Evolutionary conservation across 2,888 invertebrate genomes (phyloP).

Genomic region (Archips crataeganus): DNA sequence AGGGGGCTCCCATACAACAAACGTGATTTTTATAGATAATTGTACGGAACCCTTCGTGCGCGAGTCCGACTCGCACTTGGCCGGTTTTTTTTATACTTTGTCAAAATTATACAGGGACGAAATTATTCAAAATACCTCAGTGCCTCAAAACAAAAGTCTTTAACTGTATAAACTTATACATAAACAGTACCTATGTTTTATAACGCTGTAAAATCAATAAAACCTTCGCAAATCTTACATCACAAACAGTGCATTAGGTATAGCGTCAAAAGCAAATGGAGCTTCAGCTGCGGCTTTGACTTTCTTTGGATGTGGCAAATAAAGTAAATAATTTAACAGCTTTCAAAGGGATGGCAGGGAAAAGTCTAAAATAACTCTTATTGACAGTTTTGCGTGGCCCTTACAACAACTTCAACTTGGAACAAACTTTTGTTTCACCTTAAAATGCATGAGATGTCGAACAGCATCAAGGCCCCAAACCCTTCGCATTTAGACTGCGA

Average conservation of each 20-base stretch:
- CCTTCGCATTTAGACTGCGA: background rate
- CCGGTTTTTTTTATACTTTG: too few species aligned
- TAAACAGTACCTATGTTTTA: too few species aligned
- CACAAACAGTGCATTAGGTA: background rate
- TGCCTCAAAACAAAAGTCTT: too few species aligned
- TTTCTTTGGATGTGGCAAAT: conserved; percentile 1
- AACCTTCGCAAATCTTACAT: conserved; percentile 3
- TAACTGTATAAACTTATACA: too few species aligned
- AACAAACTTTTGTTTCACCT: conserved; percentile 22
- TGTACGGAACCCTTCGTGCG: too few species aligned
- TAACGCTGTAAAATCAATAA: background rate
- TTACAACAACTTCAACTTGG: conserved; percentile 5
- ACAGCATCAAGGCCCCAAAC: conserved; percentile 6
- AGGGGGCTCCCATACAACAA: too few species aligned
- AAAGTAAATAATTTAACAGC: conserved; percentile 14
- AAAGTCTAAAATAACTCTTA: conserved; percentile 14
- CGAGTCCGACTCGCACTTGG: too few species aligned
- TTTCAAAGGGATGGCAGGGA: conserved; percentile 13
- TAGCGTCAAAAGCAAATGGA: background rate
- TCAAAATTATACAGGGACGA: too few species aligned
- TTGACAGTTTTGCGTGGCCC: conserved; percentile 15
- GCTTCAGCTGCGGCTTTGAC: background rate
- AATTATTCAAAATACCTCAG: too few species aligned
- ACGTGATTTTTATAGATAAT: too few species aligned
- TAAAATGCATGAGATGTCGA: conserved; percentile 14